These are phyloP conservation scores for Natrix natrix DNA, from an alignment of 2,797 vertebrate species.

Conservation along the genomic window DNA sequence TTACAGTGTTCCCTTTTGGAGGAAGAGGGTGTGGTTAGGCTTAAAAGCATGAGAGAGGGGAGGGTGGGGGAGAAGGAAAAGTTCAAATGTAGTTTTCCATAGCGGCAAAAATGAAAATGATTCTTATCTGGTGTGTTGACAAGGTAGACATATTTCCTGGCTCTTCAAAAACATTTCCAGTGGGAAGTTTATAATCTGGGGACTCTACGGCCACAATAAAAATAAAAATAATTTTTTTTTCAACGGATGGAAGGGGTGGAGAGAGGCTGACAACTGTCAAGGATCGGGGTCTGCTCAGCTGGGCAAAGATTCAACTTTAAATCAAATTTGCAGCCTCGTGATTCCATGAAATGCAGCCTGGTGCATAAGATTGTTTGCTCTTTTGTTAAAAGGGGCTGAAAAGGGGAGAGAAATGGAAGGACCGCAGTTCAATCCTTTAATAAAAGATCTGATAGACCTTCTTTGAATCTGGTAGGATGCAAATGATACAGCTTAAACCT, in stretches of 20 bases:
- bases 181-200: background rate
- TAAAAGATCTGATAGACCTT: background rate
- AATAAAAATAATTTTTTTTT: background rate
- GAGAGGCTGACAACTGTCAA: background rate
- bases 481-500: background rate
- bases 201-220: background rate
- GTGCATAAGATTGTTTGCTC: fast-evolving
- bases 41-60: background rate
- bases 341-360: too few species aligned
- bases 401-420: background rate
- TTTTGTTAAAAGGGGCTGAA: background rate
- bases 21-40: conserved; percentile 45
- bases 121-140: conserved; percentile 38
- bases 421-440: too few species aligned
- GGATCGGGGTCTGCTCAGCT: background rate
- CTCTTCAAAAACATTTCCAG: conserved; percentile 26
- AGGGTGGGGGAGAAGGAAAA: background rate
- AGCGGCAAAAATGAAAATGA: conserved; percentile 36
- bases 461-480: background rate
- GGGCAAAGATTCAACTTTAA: background rate
- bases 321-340: background rate
- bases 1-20: conserved; percentile 44
- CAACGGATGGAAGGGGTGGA: background rate
- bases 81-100: conserved; percentile 45
- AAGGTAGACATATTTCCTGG: conserved; percentile 29